Evolutionary conservation across 2,888 invertebrate species (phyloP).

Genomic region (Pseudococcus longispinus): DNA sequence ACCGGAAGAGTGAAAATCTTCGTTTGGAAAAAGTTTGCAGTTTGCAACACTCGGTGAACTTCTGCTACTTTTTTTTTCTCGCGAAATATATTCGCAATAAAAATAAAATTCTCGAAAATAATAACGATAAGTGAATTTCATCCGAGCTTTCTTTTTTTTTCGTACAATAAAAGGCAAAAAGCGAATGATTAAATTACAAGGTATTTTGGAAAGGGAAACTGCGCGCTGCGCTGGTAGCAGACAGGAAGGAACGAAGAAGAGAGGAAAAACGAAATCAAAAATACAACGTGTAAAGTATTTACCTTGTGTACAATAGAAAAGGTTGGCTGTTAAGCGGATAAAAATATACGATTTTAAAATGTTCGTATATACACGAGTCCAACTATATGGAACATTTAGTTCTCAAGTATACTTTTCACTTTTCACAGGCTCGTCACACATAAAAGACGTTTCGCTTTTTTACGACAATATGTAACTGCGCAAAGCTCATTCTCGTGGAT

Average conservation of each 20-base stretch:
- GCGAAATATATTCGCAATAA: neutral
- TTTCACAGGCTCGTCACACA: neutral
- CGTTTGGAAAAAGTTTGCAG: neutral
- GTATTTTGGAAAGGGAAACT: neutral
- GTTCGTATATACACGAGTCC: neutral
- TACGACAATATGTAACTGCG: neutral
- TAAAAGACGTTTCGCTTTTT: neutral
- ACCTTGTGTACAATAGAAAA: neutral
- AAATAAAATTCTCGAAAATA: neutral
- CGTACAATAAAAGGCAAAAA: neutral
- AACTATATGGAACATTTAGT: neutral
- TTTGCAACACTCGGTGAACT: neutral
- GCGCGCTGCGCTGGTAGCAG: neutral
- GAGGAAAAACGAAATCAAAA: neutral
- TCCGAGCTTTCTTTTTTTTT: neutral
- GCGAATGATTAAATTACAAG: neutral
- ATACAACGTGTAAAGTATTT: conserved; percentile 11
- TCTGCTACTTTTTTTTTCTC: neutral
- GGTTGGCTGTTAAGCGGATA: neutral
- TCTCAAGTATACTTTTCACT: neutral
- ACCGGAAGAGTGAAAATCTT: conserved; percentile 8
- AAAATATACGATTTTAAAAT: neutral
- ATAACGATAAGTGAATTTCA: neutral
- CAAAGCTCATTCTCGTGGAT: neutral
- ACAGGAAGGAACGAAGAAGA: neutral